Evolutionary conservation across 2,113 vertebrate genomes (phyloP).

Genomic region (Cynocephalus volans): DNA sequence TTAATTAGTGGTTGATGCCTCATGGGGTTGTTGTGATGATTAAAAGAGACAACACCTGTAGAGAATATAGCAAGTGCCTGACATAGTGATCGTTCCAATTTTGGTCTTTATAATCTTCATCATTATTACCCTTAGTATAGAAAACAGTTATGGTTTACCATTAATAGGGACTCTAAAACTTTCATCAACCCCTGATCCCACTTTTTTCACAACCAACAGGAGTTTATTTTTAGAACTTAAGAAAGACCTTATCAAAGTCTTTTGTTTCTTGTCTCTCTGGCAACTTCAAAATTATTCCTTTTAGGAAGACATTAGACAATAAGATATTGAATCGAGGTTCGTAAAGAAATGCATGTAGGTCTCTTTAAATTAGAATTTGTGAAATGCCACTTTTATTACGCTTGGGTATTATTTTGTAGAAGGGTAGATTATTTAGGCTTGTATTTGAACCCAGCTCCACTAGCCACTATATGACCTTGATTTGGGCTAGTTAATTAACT

Average conservation of each 20-base stretch:
- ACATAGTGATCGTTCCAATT: background rate
- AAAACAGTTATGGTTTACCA: background rate
- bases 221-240: background rate
- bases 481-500: background rate
- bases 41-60: no score
- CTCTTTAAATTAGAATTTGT: background rate
- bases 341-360: background rate
- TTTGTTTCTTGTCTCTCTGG: background rate
- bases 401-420: background rate
- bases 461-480: background rate
- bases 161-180: background rate
- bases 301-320: background rate
- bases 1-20: background rate
- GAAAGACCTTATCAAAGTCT: background rate
- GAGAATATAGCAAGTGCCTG: background rate
- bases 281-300: background rate
- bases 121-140: no score
- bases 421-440: background rate
- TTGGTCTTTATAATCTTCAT: background rate
- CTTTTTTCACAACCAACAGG: rapidly evolving
- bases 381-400: background rate
- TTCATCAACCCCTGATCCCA: background rate
- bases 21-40: background rate
- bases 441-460: background rate
- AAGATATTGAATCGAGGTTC: background rate